A percentile compares a stretch with the other conserved stretches of the same genome.
Evolutionary conservation across 2,113 vertebrate genomes (phyloP).

Genomic region (Apodemus speciosus): DNA sequence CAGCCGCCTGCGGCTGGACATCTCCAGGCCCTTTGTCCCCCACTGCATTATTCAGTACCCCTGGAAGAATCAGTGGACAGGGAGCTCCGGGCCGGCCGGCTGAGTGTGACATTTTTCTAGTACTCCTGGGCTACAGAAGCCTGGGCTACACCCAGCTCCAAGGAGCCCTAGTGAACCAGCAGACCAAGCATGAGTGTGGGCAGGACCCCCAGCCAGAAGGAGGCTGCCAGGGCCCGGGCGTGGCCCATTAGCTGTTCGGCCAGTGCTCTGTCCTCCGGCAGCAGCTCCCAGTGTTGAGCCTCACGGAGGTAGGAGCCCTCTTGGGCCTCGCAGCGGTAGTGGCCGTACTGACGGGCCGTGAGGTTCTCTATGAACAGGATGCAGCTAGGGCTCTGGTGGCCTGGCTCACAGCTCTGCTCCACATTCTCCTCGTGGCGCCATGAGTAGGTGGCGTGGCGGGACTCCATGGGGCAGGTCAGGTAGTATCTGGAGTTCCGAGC

Average conservation of each 20-base stretch:
- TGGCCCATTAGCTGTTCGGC: conserved; percentile 56
- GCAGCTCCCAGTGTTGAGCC: conserved; percentile 81
- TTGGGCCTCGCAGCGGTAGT: conserved; percentile 82
- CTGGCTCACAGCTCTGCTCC: conserved; percentile 82
- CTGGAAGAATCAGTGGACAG: neutral
- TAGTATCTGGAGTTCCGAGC: conserved; percentile 84
- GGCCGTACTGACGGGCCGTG: conserved; percentile 77
- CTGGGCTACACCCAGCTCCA: neutral
- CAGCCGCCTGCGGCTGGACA: conserved; percentile 74
- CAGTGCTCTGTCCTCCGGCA: neutral
- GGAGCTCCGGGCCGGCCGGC: conserved; percentile 12
- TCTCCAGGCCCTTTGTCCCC: conserved; percentile 48
- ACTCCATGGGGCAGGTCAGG: conserved; percentile 86
- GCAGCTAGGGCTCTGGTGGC: conserved; percentile 81
- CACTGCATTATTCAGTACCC: neutral
- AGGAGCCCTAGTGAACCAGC: conserved; percentile 79
- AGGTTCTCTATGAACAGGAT: conserved; percentile 85
- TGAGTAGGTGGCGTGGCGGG: conserved; percentile 85
- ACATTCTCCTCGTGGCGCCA: conserved; percentile 82
- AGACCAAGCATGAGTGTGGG: conserved; percentile 48
- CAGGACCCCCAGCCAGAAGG: conserved; percentile 75
- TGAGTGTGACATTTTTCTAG: neutral
- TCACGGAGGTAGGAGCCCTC: conserved; percentile 82
- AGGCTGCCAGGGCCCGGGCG: fast-evolving
- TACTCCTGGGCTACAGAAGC: neutral